Percentiles rank a stretch among this genome's conserved stretches.
Evolutionary conservation across 2,113 vertebrate species (phyloP).

Genomic region (Porphyrio hochstetteri): DNA sequence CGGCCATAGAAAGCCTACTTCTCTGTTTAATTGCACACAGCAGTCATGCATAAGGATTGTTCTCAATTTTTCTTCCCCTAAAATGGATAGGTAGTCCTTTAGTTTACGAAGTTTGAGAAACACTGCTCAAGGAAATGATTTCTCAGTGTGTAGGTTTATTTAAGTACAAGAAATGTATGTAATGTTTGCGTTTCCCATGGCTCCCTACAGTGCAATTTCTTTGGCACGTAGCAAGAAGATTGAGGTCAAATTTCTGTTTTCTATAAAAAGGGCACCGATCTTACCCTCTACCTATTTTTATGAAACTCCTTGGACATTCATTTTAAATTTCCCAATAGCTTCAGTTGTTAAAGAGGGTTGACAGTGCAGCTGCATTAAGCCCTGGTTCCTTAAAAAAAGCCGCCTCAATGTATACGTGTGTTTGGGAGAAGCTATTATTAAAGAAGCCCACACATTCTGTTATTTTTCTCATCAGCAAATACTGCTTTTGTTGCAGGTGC

Average conservation of each 20-base stretch:
- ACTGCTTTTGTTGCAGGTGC: slow-evolving; percentile 77
- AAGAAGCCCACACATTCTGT: not conserved
- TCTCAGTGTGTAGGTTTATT: not conserved
- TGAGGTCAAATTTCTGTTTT: not conserved
- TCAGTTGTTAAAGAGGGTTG: not conserved
- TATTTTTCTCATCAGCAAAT: not conserved
- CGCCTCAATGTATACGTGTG: not conserved
- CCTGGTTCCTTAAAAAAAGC: not conserved
- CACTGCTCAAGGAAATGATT: not conserved
- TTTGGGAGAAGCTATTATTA: not conserved
- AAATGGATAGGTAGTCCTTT: not conserved
- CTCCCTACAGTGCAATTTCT: not conserved
- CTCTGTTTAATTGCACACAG: not conserved
- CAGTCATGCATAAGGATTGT: not conserved
- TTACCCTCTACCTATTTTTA: not conserved
- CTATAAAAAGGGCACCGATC: not conserved
- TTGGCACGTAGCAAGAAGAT: not conserved
- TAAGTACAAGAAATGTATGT: not conserved
- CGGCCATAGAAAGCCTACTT: not conserved
- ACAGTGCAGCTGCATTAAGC: not conserved
- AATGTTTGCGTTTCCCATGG: slow-evolving; percentile 28
- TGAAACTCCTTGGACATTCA: not conserved
- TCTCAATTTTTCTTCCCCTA: not conserved
- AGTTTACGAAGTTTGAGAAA: not conserved
- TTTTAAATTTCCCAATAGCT: not conserved